phyloP scores from a whole-genome alignment of 2,113 vertebrate species.

The Gallinago paraguaiae region DNA sequence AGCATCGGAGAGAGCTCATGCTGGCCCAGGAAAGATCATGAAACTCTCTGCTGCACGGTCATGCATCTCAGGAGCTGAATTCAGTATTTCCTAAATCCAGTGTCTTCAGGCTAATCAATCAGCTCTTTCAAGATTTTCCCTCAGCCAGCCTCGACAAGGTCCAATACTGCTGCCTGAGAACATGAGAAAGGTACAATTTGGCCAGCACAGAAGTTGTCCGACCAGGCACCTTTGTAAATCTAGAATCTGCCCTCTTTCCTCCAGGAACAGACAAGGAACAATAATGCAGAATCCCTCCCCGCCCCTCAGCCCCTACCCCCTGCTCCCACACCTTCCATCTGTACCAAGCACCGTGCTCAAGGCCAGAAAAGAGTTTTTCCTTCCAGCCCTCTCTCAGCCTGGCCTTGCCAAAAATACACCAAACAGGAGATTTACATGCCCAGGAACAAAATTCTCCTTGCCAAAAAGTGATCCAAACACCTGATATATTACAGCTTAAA shows the following conservation, averaged over 20 bases:
- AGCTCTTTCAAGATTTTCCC: not conserved
- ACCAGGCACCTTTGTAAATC: not conserved
- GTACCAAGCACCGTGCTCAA: not conserved
- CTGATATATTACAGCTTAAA: not conserved
- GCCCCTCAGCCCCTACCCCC: not conserved
- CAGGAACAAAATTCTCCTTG: not conserved
- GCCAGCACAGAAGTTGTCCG: not conserved
- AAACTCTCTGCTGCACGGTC: not conserved
- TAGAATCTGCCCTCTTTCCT: not conserved
- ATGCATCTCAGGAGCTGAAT: not conserved
- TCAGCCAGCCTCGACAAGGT: not conserved
- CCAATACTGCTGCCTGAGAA: not conserved
- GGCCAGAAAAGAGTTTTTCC: not conserved
- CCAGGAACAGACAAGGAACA: not conserved
- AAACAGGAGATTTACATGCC: fast-evolving
- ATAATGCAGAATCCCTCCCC: not conserved
- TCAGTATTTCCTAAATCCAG: not conserved
- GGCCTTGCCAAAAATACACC: not conserved
- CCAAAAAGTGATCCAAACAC: not conserved
- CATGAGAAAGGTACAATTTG: not conserved
- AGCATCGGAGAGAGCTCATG: not conserved
- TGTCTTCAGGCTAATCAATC: not conserved
- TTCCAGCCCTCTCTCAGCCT: not conserved
- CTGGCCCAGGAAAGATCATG: not conserved
- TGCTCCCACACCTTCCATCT: not conserved